Evolutionary conservation across 2,888 invertebrate species (phyloP).

Genomic region (Yponomeuta evonymella): DNA sequence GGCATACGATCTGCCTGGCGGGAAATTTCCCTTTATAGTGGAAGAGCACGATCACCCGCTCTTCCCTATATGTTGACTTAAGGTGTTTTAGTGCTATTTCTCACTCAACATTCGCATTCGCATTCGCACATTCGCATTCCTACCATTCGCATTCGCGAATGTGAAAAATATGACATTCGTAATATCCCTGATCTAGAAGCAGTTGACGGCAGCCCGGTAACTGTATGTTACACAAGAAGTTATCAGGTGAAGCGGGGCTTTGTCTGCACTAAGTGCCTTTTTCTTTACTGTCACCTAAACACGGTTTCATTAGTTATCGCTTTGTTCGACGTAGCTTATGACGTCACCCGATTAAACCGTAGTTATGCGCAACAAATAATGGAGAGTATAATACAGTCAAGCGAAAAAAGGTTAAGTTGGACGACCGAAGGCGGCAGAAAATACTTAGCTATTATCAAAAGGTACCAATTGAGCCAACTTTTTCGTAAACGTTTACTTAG

Average conservation of each 20-base stretch:
- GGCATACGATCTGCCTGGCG: too few relatives aligned
- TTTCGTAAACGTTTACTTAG: too few relatives aligned
- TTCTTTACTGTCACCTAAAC: constrained; percentile 17
- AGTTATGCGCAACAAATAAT: neutral
- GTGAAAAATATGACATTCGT: too few relatives aligned
- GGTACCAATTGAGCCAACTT: neutral
- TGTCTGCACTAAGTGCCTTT: constrained; percentile 21
- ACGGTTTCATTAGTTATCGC: neutral
- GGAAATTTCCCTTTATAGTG: too few relatives aligned
- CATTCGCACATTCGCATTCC: too few relatives aligned
- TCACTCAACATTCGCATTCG: too few relatives aligned
- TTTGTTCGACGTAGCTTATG: neutral
- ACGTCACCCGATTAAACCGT: neutral
- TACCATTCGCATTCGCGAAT: too few relatives aligned
- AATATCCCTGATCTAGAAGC: too few relatives aligned
- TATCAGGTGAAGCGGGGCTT: constrained; percentile 17
- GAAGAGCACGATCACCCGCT: too few relatives aligned
- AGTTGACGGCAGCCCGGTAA: neutral
- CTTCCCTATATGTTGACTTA: too few relatives aligned
- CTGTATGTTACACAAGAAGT: constrained; percentile 13
- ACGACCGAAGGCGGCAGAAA: neutral
- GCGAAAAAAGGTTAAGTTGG: neutral
- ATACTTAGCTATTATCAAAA: neutral
- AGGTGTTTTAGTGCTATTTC: too few relatives aligned
- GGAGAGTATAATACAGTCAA: neutral